A percentile compares a stretch with the other conserved stretches of the same genome.
These are phyloP conservation scores for Acanthoscelides obtectus DNA, from an alignment of 2,888 invertebrate genomes.

Conservation along the genomic window DNA sequence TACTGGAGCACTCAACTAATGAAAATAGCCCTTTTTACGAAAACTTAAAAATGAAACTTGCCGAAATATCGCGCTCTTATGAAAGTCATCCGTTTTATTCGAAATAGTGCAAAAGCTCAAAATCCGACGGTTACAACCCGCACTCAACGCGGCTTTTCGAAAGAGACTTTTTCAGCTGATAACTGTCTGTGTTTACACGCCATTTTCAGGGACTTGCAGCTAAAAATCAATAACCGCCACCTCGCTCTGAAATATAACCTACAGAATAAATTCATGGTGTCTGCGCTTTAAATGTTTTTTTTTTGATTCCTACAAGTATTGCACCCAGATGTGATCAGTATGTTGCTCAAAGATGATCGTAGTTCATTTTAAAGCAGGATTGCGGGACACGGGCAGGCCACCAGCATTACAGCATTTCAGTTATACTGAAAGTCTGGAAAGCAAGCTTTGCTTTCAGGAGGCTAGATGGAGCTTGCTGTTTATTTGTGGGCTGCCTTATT, in stretches of 20 bases:
- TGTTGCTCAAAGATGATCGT: not conserved
- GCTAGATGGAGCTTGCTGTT: not conserved
- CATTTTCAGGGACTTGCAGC: not conserved
- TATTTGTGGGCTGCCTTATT: too few species aligned
- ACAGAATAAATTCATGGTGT: not conserved
- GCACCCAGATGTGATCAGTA: not conserved
- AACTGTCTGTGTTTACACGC: not conserved
- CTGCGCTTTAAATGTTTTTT: not conserved
- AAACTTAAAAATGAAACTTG: not conserved
- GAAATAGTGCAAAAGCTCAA: not conserved
- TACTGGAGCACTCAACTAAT: not conserved
- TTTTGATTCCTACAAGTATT: not conserved
- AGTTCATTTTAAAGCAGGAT: not conserved
- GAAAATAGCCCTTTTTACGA: not conserved
- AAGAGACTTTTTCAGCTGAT: not conserved
- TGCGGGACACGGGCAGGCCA: not conserved
- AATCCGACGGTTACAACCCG: not conserved
- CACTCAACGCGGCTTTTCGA: not conserved
- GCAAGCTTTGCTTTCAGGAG: not conserved
- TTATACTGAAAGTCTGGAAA: not conserved
- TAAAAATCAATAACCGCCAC: not conserved
- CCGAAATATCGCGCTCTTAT: not conserved
- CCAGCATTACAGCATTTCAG: not conserved
- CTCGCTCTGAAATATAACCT: not conserved
- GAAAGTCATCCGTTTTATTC: not conserved